Evolutionary conservation across 2,888 invertebrate species (phyloP), one percentile per base, ranked within the genome.

Genomic region (Candidula unifasciata): DNA sequence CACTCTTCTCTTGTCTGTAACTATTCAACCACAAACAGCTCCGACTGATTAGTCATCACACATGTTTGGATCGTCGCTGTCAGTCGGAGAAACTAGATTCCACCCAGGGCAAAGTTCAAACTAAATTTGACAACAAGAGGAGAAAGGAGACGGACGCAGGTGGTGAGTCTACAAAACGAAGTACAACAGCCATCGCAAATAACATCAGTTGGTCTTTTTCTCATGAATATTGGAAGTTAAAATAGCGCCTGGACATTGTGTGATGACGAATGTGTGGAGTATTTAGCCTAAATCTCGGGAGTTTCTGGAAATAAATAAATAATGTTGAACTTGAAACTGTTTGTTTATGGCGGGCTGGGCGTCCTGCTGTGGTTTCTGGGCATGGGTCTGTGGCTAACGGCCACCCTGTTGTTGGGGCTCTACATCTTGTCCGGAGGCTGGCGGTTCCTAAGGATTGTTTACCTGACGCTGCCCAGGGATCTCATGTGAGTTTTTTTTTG

Each of bases 351-450:
- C 2, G 83, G 82, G 5, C 84, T 91, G 5, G 90, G 90, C n/a
- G 84, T 85, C 21, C 85, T 89, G 33, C 80, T 91, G 30, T 87
- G 87, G 44, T 89, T 88, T 66, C 83, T 90, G 0, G 88, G 89
- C 3, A 86, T 87, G 80, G 86, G 91, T 8, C 86, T 88, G 30
- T 44, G 83, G 24, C 52, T 89, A 16, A 88, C 91, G 37, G 85
- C 88, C 18, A 78, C 83, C 3, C 77, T 86, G 10, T 88, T 91
- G 18, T 89, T 90, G 77, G 82, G 73, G 8, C 87, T 88, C 10
- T 92, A 93, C 83, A 84, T 92, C 16, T 87, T 83, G 3, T 92
- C 91, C 0, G 93, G 93, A 27, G 93, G 93, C n/a, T 92, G 91
- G 91, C 86, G 82, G 68, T 93, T 91, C 84, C 86, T 89, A 30